These are phyloP conservation scores for Thripadectes ignobilis DNA, from an alignment of 2,797 vertebrate genomes.

Conservation along the genomic window DNA sequence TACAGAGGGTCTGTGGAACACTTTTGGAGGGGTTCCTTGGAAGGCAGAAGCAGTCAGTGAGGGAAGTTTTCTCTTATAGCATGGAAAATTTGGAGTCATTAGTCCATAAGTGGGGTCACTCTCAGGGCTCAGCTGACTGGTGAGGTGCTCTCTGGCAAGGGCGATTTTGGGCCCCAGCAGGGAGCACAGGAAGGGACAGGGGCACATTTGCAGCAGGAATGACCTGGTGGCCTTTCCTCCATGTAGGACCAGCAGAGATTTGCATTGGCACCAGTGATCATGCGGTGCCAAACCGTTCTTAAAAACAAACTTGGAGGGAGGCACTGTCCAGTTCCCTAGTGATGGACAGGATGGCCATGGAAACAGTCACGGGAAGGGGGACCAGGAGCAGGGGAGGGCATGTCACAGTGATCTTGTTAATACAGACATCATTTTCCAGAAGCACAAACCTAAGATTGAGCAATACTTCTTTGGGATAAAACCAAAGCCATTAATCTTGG, in stretches of 20 bases:
- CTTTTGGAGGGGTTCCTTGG: background rate
- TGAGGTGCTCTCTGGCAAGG: background rate
- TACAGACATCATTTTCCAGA: background rate
- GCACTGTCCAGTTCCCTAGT: background rate
- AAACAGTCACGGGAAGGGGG: background rate
- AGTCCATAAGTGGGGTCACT: background rate
- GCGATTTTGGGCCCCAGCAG: background rate
- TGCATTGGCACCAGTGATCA: background rate
- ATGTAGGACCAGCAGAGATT: background rate
- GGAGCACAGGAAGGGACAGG: background rate
- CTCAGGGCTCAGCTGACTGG: background rate
- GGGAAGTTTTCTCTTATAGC: background rate
- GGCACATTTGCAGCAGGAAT: background rate
- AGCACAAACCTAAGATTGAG: background rate
- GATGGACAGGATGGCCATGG: background rate
- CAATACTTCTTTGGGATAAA: background rate
- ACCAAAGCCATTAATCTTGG: background rate
- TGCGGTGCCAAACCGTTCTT: background rate
- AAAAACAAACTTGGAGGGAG: slow-evolving; percentile 11
- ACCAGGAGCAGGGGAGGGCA: background rate
- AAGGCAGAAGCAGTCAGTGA: background rate
- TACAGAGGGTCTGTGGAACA: background rate
- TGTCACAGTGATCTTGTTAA: background rate
- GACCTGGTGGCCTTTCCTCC: background rate
- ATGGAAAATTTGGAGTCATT: background rate